These are phyloP conservation scores for Drosophila funebris DNA, from an alignment of 1,140 invertebrate genomes.

Conservation along the genomic window DNA sequence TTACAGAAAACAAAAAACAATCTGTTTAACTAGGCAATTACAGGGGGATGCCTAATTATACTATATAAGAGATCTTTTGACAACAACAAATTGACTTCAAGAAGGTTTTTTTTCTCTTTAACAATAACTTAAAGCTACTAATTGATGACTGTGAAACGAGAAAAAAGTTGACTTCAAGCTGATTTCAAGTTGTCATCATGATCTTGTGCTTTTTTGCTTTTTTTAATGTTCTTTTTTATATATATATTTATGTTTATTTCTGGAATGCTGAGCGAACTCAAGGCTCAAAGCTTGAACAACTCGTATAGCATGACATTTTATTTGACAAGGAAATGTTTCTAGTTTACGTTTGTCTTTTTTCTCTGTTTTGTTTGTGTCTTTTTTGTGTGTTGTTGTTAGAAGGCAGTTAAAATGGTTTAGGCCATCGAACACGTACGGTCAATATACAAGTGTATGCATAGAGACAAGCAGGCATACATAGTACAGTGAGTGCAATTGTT, in stretches of 20 bases:
- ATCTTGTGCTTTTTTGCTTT: conserved; percentile 1
- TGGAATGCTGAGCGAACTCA: conserved; percentile 2
- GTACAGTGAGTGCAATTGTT: conserved; percentile 50
- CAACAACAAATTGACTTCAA: not conserved
- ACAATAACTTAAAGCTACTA: not conserved
- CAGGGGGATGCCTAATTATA: not conserved
- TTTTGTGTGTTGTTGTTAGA: conserved; percentile 9
- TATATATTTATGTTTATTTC: not conserved
- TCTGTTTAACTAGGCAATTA: not conserved
- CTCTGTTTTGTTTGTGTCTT: too few species aligned
- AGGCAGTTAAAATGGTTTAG: conserved; percentile 52
- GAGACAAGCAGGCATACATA: not conserved
- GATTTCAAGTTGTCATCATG: not conserved
- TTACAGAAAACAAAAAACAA: too few species aligned
- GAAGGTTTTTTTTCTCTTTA: not conserved
- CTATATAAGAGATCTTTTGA: not conserved
- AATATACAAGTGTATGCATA: conserved; percentile 17
- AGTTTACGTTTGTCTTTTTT: conserved; percentile 6
- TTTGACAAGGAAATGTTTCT: conserved; percentile 27
- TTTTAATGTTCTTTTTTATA: too few species aligned
- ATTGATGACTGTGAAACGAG: not conserved
- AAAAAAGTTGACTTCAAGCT: not conserved
- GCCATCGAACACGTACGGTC: conserved; percentile 57
- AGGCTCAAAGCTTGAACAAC: not conserved
- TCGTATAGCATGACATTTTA: not conserved